These are phyloP conservation scores for Prionchulus punctatus DNA, from an alignment of 2,888 invertebrate genomes.

Conservation along the genomic window DNA sequence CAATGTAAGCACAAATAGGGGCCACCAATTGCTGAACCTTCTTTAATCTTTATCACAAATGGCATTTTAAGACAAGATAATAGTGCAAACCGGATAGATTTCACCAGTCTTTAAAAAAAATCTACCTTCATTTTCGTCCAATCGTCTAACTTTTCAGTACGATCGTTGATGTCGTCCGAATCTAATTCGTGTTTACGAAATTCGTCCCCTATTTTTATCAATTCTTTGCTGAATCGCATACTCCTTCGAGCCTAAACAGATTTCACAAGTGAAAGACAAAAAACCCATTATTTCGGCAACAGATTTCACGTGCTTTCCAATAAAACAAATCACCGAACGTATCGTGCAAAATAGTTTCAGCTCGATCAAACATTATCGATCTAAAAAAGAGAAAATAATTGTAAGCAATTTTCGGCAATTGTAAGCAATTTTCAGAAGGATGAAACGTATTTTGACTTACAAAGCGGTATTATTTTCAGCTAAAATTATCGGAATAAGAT, in stretches of 20 bases:
- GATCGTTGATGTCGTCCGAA: slow-evolving; percentile 46
- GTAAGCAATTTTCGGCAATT: not conserved
- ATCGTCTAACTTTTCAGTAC: slow-evolving; percentile 43
- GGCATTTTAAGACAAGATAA: not conserved
- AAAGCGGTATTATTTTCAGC: slow-evolving; percentile 29
- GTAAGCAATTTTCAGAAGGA: not conserved
- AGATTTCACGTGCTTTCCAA: slow-evolving; percentile 49
- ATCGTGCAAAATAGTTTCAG: slow-evolving; percentile 71
- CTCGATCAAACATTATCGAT: slow-evolving; percentile 42
- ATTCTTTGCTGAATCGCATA: slow-evolving; percentile 62
- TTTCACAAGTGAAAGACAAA: not conserved
- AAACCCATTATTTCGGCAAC: not conserved
- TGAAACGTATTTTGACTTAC: too few species aligned
- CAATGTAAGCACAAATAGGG: slow-evolving; percentile 70
- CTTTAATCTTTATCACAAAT: not conserved
- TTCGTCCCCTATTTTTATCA: slow-evolving; percentile 50
- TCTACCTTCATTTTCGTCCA: slow-evolving; percentile 39
- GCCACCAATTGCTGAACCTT: slow-evolving; percentile 36
- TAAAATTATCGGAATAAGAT: slow-evolving; percentile 40
- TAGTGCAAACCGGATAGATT: not conserved
- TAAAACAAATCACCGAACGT: slow-evolving; percentile 62
- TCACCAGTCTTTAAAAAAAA: not conserved
- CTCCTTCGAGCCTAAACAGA: slow-evolving; percentile 46
- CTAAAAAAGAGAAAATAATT: slow-evolving; percentile 36
- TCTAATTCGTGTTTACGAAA: slow-evolving; percentile 49